Evolutionary conservation across 1,140 invertebrate species (phyloP).

Genomic region (Musca vetustissima): DNA sequence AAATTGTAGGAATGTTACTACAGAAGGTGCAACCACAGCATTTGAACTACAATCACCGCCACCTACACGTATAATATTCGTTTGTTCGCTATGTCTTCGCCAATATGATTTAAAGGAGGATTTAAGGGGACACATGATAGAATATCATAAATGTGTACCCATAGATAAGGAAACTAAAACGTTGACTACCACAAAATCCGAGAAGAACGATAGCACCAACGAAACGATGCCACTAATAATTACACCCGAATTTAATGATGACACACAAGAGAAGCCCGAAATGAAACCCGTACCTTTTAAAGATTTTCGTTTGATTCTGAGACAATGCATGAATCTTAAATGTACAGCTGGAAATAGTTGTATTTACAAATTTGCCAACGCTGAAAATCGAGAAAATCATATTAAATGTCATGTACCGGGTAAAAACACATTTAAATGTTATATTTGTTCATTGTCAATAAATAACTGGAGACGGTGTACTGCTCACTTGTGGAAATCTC

Average conservation of each 20-base stretch:
- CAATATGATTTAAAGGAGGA: slow-evolving; percentile 58
- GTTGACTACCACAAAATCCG: slow-evolving; percentile 10
- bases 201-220: neutral
- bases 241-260: neutral
- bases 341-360: slow-evolving; percentile 59
- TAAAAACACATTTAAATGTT: slow-evolving; percentile 58
- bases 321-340: slow-evolving; percentile 45
- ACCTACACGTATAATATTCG: slow-evolving; percentile 52
- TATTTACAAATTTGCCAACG: slow-evolving; percentile 58
- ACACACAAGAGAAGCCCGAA: slow-evolving; percentile 9
- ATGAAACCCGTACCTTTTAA: slow-evolving; percentile 46
- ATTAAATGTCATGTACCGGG: slow-evolving; percentile 56
- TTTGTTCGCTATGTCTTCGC: slow-evolving; percentile 58
- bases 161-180: neutral
- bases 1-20: neutral
- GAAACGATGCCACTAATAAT: neutral
- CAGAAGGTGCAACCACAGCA: neutral
- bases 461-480: slow-evolving; percentile 65
- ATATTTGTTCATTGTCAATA: slow-evolving; percentile 58
- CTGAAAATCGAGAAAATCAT: slow-evolving; percentile 57
- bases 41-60: too few species aligned
- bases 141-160: slow-evolving; percentile 45
- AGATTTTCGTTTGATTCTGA: slow-evolving; percentile 43
- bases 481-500: slow-evolving; percentile 69
- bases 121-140: slow-evolving; percentile 59